A percentile compares a stretch with the other conserved stretches of the same genome.
These are phyloP conservation scores for Hydrochoerus hydrochaeris DNA, from an alignment of 2,113 vertebrate genomes.

Conservation along the genomic window DNA sequence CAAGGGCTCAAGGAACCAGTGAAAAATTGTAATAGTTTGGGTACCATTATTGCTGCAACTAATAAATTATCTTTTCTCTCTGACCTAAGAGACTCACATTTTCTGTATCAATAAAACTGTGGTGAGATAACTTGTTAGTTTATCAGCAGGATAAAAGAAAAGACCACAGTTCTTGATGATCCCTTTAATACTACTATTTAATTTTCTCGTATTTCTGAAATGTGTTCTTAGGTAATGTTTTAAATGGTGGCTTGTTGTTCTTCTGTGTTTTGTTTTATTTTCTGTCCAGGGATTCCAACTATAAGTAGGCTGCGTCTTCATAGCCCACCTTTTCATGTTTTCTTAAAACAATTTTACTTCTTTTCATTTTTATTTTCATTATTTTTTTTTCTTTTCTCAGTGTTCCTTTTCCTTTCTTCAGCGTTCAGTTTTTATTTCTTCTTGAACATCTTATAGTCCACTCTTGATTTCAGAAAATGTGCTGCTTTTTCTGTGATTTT, in stretches of 20 bases:
- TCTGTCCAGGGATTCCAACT: neutral
- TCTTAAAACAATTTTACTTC: neutral
- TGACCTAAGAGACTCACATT: neutral
- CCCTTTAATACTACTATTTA: neutral
- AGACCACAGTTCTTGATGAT: neutral
- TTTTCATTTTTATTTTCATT: conserved; percentile 21
- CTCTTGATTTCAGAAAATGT: neutral
- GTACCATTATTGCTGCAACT: neutral
- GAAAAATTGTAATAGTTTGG: neutral
- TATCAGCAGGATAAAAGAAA: neutral
- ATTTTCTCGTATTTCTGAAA: neutral
- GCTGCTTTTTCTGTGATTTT: neutral
- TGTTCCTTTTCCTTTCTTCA: neutral
- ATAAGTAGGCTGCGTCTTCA: neutral
- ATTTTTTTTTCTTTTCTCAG: neutral
- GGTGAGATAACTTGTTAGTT: neutral
- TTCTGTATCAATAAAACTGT: neutral
- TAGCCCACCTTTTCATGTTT: neutral
- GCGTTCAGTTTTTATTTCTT: neutral
- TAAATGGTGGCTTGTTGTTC: neutral
- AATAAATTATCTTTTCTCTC: neutral
- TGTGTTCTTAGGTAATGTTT: neutral
- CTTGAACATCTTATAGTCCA: neutral
- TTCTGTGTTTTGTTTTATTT: neutral
- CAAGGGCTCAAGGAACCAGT: neutral